phyloP scores from a whole-genome alignment of 2,797 vertebrate genomes.

The Glyptemys insculpta region DNA sequence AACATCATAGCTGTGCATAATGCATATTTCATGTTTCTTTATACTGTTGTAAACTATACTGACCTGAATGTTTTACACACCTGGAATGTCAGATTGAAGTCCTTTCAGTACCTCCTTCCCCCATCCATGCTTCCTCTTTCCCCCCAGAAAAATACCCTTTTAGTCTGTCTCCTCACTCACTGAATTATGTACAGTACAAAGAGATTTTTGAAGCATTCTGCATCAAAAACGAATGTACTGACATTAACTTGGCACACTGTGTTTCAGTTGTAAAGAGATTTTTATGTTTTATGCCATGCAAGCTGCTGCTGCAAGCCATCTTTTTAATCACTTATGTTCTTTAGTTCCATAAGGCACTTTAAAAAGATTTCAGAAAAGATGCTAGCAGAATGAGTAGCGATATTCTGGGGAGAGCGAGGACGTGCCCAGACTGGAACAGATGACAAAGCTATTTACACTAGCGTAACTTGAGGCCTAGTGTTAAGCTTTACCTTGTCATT shows the following conservation, averaged over 20 bases:
- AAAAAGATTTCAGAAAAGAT: background rate
- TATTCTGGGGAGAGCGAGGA: constrained; percentile 38
- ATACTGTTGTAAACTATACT: background rate
- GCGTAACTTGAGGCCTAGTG: constrained; percentile 52
- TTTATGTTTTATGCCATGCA: background rate
- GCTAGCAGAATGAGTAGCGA: background rate
- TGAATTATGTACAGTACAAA: background rate
- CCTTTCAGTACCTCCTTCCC: background rate
- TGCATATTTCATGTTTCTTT: background rate
- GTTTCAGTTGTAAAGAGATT: background rate
- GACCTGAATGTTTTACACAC: background rate
- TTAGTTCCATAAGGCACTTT: background rate
- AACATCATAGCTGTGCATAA: background rate
- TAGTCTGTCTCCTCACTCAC: background rate
- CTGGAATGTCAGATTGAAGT: background rate
- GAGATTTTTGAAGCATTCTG: background rate
- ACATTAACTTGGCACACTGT: background rate
- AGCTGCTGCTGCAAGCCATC: background rate
- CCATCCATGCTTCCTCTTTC: background rate
- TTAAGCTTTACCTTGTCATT: constrained; percentile 54
- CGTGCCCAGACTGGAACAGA: constrained; percentile 60
- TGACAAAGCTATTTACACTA: constrained; percentile 61
- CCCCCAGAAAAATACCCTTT: background rate
- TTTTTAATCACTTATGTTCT: background rate
- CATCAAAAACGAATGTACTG: background rate